Percentiles rank a stretch among this genome's conserved stretches.
phyloP scores from a whole-genome alignment of 1,140 invertebrate genomes.

The Drosophila nigrodunni region DNA sequence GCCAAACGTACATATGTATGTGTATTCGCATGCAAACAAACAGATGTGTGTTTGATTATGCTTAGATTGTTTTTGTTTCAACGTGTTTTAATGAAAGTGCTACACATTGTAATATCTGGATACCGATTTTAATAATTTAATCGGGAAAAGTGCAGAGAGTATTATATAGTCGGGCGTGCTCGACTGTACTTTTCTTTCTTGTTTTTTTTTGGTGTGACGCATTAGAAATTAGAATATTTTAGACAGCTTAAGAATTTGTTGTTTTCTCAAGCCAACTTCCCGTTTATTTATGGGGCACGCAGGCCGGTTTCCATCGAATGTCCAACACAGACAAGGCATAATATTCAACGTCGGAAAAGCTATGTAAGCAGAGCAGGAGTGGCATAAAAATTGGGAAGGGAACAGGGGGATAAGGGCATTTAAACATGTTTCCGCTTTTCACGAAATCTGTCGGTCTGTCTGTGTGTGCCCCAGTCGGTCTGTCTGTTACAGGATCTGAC shows the following conservation, averaged over 20 bases:
- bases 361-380: not conserved
- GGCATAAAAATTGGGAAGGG: not conserved
- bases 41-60: no score
- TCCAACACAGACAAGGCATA: conserved; percentile 20
- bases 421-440: conserved; percentile 71
- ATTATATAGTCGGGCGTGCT: no score
- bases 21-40: no score
- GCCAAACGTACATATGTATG: no score
- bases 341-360: no score
- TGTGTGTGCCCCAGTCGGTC: not conserved
- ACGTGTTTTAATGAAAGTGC: no score
- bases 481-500: conserved; percentile 4
- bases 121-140: no score
- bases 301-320: conserved; percentile 62
- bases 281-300: conserved; percentile 46
- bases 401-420: conserved; percentile 24
- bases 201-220: conserved; percentile 11
- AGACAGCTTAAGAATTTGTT: conserved; percentile 34
- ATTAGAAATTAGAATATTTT: conserved; percentile 60
- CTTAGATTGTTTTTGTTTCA: no score
- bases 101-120: no score
- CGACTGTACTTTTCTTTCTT: no score
- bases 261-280: conserved; percentile 52
- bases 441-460: conserved; percentile 6
- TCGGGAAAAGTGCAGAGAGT: no score